Percentiles rank a stretch among this genome's conserved stretches.
These are phyloP conservation scores for Pinctada fucata DNA, from an alignment of 2,888 invertebrate species.

Conservation along the genomic window DNA sequence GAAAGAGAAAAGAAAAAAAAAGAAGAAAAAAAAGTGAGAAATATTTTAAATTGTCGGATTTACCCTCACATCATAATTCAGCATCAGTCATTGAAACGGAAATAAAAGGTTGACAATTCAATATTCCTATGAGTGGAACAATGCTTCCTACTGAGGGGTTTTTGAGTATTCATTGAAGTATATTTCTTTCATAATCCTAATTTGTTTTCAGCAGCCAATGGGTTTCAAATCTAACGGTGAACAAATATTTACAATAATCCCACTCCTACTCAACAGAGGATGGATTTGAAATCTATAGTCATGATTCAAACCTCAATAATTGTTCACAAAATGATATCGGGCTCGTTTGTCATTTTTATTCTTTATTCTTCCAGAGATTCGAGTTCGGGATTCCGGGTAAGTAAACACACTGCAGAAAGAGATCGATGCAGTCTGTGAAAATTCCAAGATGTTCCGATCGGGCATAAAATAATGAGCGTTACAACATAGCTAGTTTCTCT, in stretches of 20 bases:
- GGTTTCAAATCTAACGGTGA: neutral
- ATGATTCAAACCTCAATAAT: neutral
- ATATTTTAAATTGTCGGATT: too few relatives aligned
- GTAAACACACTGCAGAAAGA: neutral
- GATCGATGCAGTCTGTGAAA: neutral
- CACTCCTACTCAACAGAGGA: neutral
- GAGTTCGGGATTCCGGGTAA: neutral
- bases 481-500: neutral
- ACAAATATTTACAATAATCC: neutral
- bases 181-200: neutral
- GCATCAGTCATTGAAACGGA: too few relatives aligned
- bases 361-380: neutral
- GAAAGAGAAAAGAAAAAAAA: too few relatives aligned
- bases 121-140: too few relatives aligned
- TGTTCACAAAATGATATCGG: neutral
- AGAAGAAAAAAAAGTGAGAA: too few relatives aligned
- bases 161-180: too few relatives aligned
- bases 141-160: too few relatives aligned
- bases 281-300: neutral
- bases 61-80: too few relatives aligned
- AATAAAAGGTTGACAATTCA: too few relatives aligned
- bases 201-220: neutral
- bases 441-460: neutral
- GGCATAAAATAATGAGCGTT: conserved; percentile 1
- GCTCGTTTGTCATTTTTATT: neutral